A percentile compares a stretch with the other conserved stretches of the same genome.
Evolutionary conservation across 2,113 vertebrate species (phyloP).

Genomic region (Myodes glareolus): DNA sequence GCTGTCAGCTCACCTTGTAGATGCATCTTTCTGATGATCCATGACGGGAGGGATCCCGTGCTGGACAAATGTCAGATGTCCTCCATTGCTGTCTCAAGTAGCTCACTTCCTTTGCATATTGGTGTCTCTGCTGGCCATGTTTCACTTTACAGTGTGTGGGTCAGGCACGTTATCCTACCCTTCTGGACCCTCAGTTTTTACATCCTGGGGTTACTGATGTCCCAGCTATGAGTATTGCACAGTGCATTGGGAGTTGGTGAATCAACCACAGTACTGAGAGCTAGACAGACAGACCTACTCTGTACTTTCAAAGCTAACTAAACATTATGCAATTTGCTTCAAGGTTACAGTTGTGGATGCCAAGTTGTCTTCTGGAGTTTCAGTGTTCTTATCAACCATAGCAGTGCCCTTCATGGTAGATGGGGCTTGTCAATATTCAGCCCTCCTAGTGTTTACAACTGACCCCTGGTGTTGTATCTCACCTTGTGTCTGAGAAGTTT

Average conservation of each 20-base stretch:
- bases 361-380: neutral
- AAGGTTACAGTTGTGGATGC: neutral
- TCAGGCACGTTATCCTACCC: no score
- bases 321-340: neutral
- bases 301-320: neutral
- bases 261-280: neutral
- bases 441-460: no score
- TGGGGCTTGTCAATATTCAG: neutral
- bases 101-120: neutral
- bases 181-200: neutral
- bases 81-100: neutral
- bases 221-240: neutral
- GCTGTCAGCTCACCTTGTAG: neutral
- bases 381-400: no score
- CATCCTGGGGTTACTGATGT: neutral
- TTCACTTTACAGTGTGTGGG: neutral
- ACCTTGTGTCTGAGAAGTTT: neutral
- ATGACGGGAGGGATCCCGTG: no score
- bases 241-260: neutral
- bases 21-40: no score
- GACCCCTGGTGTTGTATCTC: neutral
- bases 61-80: neutral
- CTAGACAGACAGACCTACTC: no score
- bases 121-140: neutral
- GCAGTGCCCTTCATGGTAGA: neutral